A percentile compares a stretch with the other conserved stretches of the same genome.
These are phyloP conservation scores for Trissolcus basalis DNA, from an alignment of 1,140 invertebrate genomes.

Conservation along the genomic window DNA sequence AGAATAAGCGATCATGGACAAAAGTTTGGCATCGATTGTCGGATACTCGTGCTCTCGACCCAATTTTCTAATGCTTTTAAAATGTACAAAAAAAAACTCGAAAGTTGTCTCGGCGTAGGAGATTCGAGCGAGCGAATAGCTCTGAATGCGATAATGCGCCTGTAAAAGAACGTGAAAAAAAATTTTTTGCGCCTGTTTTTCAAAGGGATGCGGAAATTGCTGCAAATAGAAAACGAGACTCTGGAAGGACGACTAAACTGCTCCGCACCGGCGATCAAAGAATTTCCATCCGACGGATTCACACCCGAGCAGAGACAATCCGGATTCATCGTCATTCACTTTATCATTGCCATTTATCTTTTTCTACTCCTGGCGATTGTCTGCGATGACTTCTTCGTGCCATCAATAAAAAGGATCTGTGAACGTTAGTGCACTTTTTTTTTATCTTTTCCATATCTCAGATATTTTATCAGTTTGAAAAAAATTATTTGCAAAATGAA, in stretches of 20 bases:
- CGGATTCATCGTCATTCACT: conserved; percentile 77
- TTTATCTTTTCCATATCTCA: background rate
- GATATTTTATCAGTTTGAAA: background rate
- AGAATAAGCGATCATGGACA: too few relatives aligned
- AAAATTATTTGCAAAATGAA: background rate
- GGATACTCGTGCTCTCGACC: conserved; percentile 2
- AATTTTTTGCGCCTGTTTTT: conserved; percentile 20
- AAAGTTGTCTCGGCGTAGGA: background rate
- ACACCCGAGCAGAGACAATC: conserved; percentile 71
- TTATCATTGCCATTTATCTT: conserved; percentile 75
- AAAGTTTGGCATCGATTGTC: background rate
- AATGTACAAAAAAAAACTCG: background rate
- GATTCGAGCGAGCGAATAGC: conserved; percentile 10
- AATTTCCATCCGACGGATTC: conserved; percentile 78
- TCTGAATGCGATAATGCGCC: conserved; percentile 11
- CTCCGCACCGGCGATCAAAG: conserved; percentile 74
- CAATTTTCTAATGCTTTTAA: background rate
- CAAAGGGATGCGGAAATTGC: conserved; percentile 65
- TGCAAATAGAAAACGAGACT: conserved; percentile 62
- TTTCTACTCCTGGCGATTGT: conserved; percentile 78
- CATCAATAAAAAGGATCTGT: conserved; percentile 79
- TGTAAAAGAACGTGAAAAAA: conserved; percentile 9
- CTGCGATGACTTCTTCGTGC: conserved; percentile 69
- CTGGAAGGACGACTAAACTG: conserved; percentile 68
- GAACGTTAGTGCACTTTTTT: conserved; percentile 72